Percentiles rank a stretch among this genome's conserved stretches.
These are phyloP conservation scores for Drosophila monieri DNA, from an alignment of 2,888 invertebrate species.

Conservation along the genomic window DNA sequence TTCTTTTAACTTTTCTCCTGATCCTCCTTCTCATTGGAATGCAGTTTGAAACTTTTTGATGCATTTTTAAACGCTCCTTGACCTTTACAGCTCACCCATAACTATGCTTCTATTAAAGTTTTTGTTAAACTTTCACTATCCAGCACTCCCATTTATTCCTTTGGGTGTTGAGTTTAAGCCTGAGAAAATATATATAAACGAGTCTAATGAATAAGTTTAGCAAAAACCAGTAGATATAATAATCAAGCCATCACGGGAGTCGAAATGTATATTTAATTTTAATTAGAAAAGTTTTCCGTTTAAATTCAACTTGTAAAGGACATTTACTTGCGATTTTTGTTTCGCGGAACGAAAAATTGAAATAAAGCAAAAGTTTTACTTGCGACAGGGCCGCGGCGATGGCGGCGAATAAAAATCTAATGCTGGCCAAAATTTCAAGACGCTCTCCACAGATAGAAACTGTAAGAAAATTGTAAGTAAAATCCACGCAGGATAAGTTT, in stretches of 20 bases:
- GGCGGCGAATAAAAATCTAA: slow-evolving; percentile 26
- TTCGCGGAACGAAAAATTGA: slow-evolving; percentile 27
- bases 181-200: slow-evolving; percentile 19
- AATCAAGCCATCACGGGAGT: slow-evolving; percentile 66
- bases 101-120: slow-evolving; percentile 41
- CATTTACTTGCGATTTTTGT: slow-evolving; percentile 50
- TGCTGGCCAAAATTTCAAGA: slow-evolving; percentile 17
- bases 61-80: slow-evolving; percentile 22
- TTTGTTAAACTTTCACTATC: slow-evolving; percentile 44
- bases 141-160: slow-evolving; percentile 5
- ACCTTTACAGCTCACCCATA: slow-evolving; percentile 41
- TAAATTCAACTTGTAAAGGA: slow-evolving; percentile 62
- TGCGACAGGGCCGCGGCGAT: slow-evolving; percentile 1
- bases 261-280: slow-evolving; percentile 74
- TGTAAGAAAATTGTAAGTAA: slow-evolving; percentile 23
- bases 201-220: slow-evolving; percentile 15
- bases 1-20: slow-evolving; percentile 14
- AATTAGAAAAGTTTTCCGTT: slow-evolving; percentile 76
- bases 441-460: slow-evolving; percentile 38
- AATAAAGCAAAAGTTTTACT: slow-evolving; percentile 54
- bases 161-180: neutral
- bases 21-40: slow-evolving; percentile 9
- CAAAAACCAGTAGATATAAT: slow-evolving; percentile 63
- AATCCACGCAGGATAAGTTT: slow-evolving; percentile 7
- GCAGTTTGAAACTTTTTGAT: slow-evolving; percentile 27